A percentile compares a stretch with the other conserved stretches of the same genome.
phyloP scores from a whole-genome alignment of 2,113 vertebrate genomes.

The Misgurnus anguillicaudatus region DNA sequence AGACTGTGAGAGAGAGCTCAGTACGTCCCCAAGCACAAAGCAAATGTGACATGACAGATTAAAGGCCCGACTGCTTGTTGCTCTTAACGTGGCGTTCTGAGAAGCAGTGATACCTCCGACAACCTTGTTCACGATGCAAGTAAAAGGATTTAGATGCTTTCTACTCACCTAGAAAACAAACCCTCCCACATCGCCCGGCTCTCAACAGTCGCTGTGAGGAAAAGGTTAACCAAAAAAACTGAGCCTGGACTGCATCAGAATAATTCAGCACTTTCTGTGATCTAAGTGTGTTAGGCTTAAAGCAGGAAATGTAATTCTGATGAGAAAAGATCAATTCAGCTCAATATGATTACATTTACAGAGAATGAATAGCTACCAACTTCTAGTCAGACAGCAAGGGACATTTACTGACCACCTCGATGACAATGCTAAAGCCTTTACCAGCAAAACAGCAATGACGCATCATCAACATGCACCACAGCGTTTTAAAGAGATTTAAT shows the following conservation, averaged over 20 bases:
- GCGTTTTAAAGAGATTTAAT: no score
- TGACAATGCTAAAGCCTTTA: no score
- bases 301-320: neutral
- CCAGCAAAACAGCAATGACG: no score
- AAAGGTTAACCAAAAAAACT: neutral
- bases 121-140: neutral
- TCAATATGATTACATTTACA: no score
- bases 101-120: slow-evolving; percentile 4
- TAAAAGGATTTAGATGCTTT: neutral
- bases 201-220: neutral
- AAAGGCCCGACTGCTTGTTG: slow-evolving; percentile 13
- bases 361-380: no score
- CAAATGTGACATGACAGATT: slow-evolving; percentile 34
- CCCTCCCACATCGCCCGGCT: neutral
- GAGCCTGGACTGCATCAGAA: neutral
- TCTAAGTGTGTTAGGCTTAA: neutral
- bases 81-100: neutral
- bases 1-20: neutral
- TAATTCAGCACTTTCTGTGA: neutral
- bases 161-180: neutral
- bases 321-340: neutral
- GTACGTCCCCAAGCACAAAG: neutral
- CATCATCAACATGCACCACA: no score
- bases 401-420: no score
- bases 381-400: no score